Evolutionary conservation across 2,113 vertebrate species (phyloP).

Genomic region (Hepsetus odoe): DNA sequence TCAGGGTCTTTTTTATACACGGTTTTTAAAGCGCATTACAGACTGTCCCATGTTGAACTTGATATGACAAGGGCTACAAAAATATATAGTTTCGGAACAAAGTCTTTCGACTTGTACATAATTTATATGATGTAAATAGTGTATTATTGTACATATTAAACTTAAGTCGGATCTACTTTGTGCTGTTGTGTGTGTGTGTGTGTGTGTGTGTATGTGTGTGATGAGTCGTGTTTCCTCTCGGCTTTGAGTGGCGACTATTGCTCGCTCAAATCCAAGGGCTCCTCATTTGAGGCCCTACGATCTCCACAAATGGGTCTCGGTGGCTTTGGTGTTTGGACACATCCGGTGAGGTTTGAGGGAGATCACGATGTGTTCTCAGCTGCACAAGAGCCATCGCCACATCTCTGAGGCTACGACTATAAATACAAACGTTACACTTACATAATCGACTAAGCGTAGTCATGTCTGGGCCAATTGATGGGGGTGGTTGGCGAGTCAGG

Average conservation of each 20-base stretch:
- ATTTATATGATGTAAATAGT: slow-evolving; percentile 83
- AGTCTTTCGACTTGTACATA: slow-evolving; percentile 83
- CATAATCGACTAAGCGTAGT: slow-evolving; percentile 83
- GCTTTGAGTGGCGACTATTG: too few relatives aligned
- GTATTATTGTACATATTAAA: slow-evolving; percentile 86
- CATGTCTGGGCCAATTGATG: slow-evolving; percentile 56
- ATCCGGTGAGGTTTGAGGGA: slow-evolving; percentile 61
- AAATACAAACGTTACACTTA: slow-evolving; percentile 85
- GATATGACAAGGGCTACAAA: slow-evolving; percentile 81
- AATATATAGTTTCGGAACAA: slow-evolving; percentile 66
- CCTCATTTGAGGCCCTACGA: not conserved
- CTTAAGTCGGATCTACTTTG: slow-evolving; percentile 61
- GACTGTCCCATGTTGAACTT: slow-evolving; percentile 56
- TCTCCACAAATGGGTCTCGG: not conserved
- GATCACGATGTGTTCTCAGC: slow-evolving; percentile 75
- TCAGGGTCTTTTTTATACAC: slow-evolving; percentile 72
- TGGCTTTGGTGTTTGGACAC: not conserved
- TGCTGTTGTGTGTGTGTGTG: too few relatives aligned
- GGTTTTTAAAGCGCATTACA: slow-evolving; percentile 74
- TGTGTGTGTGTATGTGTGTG: too few relatives aligned
- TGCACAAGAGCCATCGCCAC: slow-evolving; percentile 73
- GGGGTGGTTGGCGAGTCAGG: too few relatives aligned
- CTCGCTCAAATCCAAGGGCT: not conserved
- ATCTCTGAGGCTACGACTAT: slow-evolving; percentile 77
- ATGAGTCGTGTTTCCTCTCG: too few relatives aligned